Percentiles rank a stretch among this genome's conserved stretches.
Conservation (phyloP, 2,113 vertebrate species). For the Urocynchramus pylzowi region DNA sequence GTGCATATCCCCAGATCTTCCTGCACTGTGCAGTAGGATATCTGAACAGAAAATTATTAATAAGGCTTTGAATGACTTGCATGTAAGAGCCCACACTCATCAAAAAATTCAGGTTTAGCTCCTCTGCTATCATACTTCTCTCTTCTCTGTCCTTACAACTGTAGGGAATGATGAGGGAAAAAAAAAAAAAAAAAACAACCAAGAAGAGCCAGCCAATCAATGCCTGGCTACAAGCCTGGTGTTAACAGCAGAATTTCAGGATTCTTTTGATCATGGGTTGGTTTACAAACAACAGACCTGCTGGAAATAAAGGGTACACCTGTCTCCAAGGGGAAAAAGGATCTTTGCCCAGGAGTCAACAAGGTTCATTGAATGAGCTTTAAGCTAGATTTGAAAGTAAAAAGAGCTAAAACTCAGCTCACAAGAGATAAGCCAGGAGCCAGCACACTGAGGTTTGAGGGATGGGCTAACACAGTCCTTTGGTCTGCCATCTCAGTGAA, state of each 20-base stretch:
- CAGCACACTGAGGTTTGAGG: background rate
- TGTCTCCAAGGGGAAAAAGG: background rate
- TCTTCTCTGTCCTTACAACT: background rate
- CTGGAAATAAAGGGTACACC: background rate
- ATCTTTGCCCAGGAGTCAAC: background rate
- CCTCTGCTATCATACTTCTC: background rate
- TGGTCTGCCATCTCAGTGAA: background rate
- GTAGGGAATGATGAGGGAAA: background rate
- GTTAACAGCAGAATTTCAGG: background rate
- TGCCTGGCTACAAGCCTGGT: background rate
- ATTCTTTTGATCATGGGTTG: background rate
- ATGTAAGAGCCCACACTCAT: fast-evolving
- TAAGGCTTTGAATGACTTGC: background rate
- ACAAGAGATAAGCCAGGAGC: background rate
- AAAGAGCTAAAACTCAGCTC: background rate
- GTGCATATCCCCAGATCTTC: background rate
- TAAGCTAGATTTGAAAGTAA: background rate
- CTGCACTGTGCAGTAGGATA: background rate
- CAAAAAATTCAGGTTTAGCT: background rate
- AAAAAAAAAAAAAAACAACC: too few species aligned
- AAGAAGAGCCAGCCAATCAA: background rate
- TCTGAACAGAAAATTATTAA: background rate
- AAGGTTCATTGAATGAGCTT: background rate
- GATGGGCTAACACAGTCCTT: background rate
- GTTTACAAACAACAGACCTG: background rate